Base-by-base conservation (phyloP, 1,140 invertebrate species). In the Drosophila fuyamai region DNA sequence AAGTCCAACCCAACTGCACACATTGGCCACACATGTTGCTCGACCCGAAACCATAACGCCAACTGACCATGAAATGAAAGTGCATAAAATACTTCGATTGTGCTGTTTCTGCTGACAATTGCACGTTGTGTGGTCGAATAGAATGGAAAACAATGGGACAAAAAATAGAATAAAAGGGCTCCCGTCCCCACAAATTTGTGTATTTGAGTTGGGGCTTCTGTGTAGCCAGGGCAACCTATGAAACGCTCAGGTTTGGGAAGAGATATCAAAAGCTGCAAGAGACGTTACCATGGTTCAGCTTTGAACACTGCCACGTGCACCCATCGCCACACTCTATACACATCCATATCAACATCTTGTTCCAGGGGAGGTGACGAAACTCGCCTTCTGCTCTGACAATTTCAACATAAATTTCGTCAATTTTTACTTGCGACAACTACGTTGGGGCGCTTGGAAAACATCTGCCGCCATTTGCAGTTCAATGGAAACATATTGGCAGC, bases 21-120 rank as follows among this genome's bases (percentile, higher is more conserved):
- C 83, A 80, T 86, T 71, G 59, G 38, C 46, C 63, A 80, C 83
- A 86, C 76, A 77, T 86, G 83, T 79, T 78, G 72, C 76, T 63
- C 72, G 65, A 73, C 62, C 73, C 66, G 59, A 67, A 61, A 65
- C 83, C 82, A 88, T 86, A 88, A 86, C 76, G 75, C 59, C 79
- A 86, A 86, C 83, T 89, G 83, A 83, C 83, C 84, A 89, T 88
- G 80, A 88, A 77, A 82, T 89, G 84, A 86, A 83, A 88, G 83
- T 88, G 83, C 83, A 88, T 88, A 88, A 88, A 88, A 74, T 80
- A 89, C 84, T 83, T 79, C 62, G 54, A 83, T 88, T 56, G 57
- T 12, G 48, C 53, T 48, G 46, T 62, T 70, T 73, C 59, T 61
- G 75, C 66, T 79, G 72, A 60, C 83, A 88, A 88, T 88, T 89